Evolutionary conservation across 2,888 invertebrate species (phyloP).

Genomic region (Brenthis daphne): DNA sequence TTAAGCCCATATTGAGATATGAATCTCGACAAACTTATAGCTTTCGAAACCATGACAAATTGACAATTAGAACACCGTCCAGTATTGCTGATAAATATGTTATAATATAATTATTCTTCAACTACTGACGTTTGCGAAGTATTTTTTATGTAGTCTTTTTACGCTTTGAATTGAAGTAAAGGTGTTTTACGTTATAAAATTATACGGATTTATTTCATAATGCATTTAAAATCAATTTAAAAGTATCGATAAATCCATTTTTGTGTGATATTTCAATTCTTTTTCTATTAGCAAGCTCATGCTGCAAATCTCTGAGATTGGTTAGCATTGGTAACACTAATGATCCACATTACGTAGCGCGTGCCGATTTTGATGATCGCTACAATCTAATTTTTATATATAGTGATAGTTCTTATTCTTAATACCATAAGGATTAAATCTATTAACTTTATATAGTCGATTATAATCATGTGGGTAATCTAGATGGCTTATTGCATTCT

Average conservation of each 20-base stretch:
- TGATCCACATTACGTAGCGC: constrained; percentile 33
- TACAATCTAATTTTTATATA: not conserved
- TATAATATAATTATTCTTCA: constrained; percentile 13
- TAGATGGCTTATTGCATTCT: not conserved
- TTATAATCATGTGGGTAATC: no score
- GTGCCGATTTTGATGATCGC: constrained; percentile 28
- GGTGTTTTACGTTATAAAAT: not conserved
- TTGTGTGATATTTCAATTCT: no score
- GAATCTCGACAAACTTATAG: constrained; percentile 37
- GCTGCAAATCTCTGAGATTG: constrained; percentile 9
- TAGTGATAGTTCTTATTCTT: constrained; percentile 1
- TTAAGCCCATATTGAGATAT: constrained; percentile 27
- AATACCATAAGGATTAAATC: constrained; percentile 3
- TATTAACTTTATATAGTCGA: not conserved
- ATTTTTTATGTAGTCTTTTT: no score
- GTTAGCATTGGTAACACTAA: constrained; percentile 28
- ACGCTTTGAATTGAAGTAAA: not conserved
- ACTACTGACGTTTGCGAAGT: constrained; percentile 1
- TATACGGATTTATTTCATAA: not conserved
- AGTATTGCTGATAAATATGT: constrained; percentile 28
- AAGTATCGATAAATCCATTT: not conserved
- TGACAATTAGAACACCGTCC: constrained; percentile 55
- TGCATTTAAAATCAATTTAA: not conserved
- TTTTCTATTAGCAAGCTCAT: no score
- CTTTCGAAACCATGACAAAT: constrained; percentile 66